phyloP scores from a whole-genome alignment of 1,140 invertebrate species.

The Teleogryllus occipitalis region DNA sequence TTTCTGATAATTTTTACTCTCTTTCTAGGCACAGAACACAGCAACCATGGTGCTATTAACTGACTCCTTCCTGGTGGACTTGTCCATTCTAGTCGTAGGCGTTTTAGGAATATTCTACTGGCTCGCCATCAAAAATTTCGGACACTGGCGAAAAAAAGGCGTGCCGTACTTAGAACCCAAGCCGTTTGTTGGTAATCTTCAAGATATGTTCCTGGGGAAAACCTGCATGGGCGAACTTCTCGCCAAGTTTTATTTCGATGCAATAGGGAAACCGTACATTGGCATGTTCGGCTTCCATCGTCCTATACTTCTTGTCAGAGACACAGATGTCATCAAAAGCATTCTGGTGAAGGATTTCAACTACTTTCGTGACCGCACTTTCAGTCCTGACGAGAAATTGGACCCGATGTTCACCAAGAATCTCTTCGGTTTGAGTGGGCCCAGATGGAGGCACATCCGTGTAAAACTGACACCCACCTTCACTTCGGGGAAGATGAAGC shows the following conservation, averaged over 20 bases:
- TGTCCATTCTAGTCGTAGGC: background rate
- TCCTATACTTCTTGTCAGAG: conserved; percentile 34
- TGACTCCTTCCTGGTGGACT: background rate
- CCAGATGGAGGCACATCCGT: background rate
- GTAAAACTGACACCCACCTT: background rate
- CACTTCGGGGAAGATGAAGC: background rate
- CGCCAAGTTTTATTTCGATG: background rate
- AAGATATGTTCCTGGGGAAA: conserved; percentile 32
- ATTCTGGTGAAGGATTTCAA: conserved; percentile 42
- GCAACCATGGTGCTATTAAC: background rate
- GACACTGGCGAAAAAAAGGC: conserved; percentile 33
- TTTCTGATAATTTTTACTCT: too few relatives aligned
- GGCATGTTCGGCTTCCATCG: background rate
- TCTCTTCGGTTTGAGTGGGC: background rate
- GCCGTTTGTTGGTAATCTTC: conserved; percentile 35
- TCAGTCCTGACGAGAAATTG: conserved; percentile 8
- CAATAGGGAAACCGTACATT: background rate
- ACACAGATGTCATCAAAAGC: conserved; percentile 40
- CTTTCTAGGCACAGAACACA: background rate
- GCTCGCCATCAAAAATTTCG: conserved; percentile 10
- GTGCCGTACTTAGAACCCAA: conserved; percentile 32
- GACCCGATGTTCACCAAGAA: background rate
- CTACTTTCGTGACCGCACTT: conserved; percentile 37
- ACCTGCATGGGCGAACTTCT: background rate
- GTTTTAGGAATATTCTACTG: background rate